Base-by-base conservation (phyloP, 1,140 invertebrate species). In the Drosophila sulfurigaster region DNA sequence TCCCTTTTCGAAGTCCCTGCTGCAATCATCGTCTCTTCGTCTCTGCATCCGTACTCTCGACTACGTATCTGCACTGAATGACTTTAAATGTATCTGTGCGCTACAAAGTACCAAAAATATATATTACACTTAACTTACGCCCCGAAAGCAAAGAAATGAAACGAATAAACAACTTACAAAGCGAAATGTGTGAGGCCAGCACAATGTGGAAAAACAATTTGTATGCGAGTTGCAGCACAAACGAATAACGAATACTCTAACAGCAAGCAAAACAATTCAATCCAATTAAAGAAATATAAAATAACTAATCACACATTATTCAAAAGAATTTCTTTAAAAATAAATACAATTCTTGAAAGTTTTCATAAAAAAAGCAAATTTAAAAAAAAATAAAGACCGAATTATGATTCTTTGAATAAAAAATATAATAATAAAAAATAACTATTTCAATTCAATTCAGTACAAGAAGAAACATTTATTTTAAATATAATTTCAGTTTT, bases 61-160 rank as follows among this genome's bases (percentile, higher is more conserved):
- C 20, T 25, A 25, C 52, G 54, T 62, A 71, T 88, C 85, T 89
- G 85, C 83, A 89, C 74, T 89, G 74, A 88, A 89, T 72, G 85
- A 83, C 85, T 78, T 89, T 89, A 89, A 88, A 83, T 83, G 81
- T 88, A 88, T 82, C 85, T 88, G 74, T 80, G 71, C 56, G 56
- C 30, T 70, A 69, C 79, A 87, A 82, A 82, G 72, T 77, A 71
- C 71, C 72, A 28, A 79, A 82, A 79, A 82, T 76, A 82, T 82
- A 77, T 79, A 73, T 71, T 59, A 79, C 74, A 88, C 77, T 81
- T 78, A 78, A 78, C 72, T 66, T 77, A 46, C 59, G 60, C 52
- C 45, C 62, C 52, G 32, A 45, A 52, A 66, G 51, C 58, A 65
- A 56, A 68, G n/a, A 59, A 49, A 63, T 69, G 51, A 30, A 43